phyloP scores from a whole-genome alignment of 1,140 invertebrate species.

The Augochlora pura region DNA sequence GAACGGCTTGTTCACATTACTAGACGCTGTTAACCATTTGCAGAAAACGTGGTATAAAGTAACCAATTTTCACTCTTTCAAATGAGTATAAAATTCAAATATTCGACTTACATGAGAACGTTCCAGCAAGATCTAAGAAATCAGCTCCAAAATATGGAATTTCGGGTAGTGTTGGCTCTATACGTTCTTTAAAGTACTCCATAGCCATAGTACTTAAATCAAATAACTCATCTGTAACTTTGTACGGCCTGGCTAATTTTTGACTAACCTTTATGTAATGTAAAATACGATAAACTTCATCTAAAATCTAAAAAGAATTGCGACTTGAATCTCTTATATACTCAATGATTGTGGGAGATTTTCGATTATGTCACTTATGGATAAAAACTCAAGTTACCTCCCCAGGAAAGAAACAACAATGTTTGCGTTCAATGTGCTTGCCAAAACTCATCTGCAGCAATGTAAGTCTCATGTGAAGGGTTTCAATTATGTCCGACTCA shows the following conservation, averaged over 20 bases:
- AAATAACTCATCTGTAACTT: slow-evolving; percentile 95
- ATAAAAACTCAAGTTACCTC: slow-evolving; percentile 82
- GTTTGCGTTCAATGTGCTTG: slow-evolving; percentile 93
- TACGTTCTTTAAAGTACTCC: slow-evolving; percentile 95
- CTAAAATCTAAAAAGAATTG: slow-evolving; percentile 80
- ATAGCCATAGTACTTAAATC: slow-evolving; percentile 95
- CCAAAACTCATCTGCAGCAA: slow-evolving; percentile 94
- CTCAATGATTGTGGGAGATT: not conserved
- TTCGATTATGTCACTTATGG: not conserved
- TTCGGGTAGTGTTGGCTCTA: slow-evolving; percentile 92
- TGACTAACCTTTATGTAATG: slow-evolving; percentile 91
- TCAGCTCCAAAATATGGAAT: slow-evolving; percentile 92
- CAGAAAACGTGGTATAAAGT: slow-evolving; percentile 13
- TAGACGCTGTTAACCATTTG: slow-evolving; percentile 79
- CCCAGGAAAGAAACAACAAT: slow-evolving; percentile 94
- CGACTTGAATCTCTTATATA: not conserved
- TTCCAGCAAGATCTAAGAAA: slow-evolving; percentile 87
- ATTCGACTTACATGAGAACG: slow-evolving; percentile 84
- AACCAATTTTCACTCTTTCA: not conserved
- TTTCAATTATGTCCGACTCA: slow-evolving; percentile 94
- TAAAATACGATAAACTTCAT: slow-evolving; percentile 90
- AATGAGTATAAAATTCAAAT: not conserved
- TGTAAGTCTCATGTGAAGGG: slow-evolving; percentile 92
- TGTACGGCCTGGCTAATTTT: slow-evolving; percentile 90
- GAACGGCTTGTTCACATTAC: slow-evolving; percentile 83